Evolutionary conservation across 2,797 vertebrate genomes (phyloP).

Genomic region (Sphenopsis melanotis): DNA sequence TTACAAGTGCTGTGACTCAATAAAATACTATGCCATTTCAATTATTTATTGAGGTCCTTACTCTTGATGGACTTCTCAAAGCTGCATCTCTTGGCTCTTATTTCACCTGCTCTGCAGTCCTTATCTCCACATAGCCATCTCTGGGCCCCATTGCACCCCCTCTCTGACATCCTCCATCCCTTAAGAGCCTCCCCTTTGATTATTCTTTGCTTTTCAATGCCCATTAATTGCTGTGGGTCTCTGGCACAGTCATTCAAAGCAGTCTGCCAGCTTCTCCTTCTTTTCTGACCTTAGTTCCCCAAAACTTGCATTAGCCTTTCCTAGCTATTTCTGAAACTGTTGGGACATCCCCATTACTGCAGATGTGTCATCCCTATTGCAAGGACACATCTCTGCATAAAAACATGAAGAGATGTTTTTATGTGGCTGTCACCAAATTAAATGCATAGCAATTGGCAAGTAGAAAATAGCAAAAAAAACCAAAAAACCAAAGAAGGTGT

Average conservation of each 20-base stretch:
- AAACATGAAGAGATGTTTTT: neutral
- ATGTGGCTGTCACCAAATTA: neutral
- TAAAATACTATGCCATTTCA: neutral
- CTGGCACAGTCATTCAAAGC: neutral
- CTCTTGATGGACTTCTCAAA: neutral
- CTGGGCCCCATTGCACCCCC: neutral
- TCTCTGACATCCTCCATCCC: accelerated
- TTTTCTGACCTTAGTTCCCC: neutral
- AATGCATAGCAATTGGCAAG: neutral
- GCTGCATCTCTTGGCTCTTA: neutral
- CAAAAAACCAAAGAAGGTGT: neutral
- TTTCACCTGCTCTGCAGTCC: neutral
- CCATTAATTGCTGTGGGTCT: neutral
- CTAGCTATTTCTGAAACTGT: neutral
- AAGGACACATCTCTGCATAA: neutral
- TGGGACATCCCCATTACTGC: neutral
- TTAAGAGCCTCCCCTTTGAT: neutral
- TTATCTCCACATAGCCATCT: neutral
- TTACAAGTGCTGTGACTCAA: neutral
- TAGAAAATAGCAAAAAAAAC: neutral
- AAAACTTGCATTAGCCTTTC: neutral
- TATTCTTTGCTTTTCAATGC: neutral
- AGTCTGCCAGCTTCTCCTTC: neutral
- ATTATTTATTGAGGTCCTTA: neutral
- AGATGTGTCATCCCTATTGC: neutral